Evolutionary conservation across 2,888 invertebrate species (phyloP).

Genomic region (Dorcus parallelipipedus): DNA sequence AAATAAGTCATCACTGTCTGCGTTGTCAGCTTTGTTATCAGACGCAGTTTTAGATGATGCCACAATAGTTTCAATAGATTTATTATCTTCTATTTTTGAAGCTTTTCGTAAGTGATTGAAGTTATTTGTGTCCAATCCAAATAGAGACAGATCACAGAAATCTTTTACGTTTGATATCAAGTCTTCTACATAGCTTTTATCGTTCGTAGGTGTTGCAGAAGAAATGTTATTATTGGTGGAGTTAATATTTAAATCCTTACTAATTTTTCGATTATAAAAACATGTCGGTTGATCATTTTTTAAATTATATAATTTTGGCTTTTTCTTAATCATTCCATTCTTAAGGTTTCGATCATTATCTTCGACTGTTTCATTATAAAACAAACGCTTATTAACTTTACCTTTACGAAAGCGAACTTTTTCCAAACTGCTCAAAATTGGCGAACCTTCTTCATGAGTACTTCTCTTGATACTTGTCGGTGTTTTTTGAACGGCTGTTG

Average conservation of each 20-base stretch:
- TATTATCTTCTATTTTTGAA: neutral
- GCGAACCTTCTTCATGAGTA: conserved; percentile 3
- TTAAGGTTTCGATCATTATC: neutral
- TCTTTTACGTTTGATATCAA: conserved; percentile 19
- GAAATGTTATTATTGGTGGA: too few relatives aligned
- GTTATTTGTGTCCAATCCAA: conserved; percentile 18
- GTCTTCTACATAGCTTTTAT: neutral
- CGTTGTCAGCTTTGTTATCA: neutral
- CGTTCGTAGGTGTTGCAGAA: neutral
- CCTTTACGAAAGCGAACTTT: conserved; percentile 3
- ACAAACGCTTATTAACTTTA: neutral
- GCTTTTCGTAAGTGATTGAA: neutral
- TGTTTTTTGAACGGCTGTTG: neutral
- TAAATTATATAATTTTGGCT: conserved; percentile 8
- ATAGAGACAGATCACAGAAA: conserved; percentile 28
- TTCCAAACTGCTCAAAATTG: conserved; percentile 10
- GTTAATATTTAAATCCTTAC: neutral
- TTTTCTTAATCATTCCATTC: neutral
- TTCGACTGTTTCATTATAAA: neutral
- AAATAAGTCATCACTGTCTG: conserved; percentile 9
- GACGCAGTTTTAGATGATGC: neutral
- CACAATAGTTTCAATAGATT: neutral
- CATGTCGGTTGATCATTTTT: neutral
- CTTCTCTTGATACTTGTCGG: neutral
- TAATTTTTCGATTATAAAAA: conserved; percentile 5